Conservation (phyloP, 2,797 vertebrate genomes). For the Aplochiton taeniatus region DNA sequence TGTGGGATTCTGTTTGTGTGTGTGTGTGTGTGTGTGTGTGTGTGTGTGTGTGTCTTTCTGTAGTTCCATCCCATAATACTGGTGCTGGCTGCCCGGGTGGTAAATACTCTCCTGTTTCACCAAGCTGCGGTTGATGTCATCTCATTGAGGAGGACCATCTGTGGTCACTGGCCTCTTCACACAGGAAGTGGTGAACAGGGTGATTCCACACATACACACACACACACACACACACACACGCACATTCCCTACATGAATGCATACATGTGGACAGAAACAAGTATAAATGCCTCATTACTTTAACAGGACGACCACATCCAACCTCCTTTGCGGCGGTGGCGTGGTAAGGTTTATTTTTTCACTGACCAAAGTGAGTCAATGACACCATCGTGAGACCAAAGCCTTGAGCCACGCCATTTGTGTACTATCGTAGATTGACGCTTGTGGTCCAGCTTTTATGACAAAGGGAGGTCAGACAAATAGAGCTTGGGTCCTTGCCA, state of each 20-base stretch:
- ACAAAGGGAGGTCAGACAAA: too few species aligned
- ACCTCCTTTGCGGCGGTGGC: constrained; percentile 1
- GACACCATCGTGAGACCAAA: too few species aligned
- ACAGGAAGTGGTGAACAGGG: constrained; percentile 42
- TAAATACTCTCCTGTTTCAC: constrained; percentile 39
- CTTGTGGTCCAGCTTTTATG: too few species aligned
- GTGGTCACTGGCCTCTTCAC: constrained; percentile 54
- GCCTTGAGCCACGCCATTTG: too few species aligned
- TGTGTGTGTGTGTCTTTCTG: neutral
- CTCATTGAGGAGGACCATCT: constrained; percentile 13
- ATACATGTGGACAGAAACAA: neutral
- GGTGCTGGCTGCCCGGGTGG: constrained; percentile 25
- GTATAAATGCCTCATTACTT: too few species aligned
- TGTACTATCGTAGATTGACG: too few species aligned
- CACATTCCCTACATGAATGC: neutral
- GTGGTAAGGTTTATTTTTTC: neutral
- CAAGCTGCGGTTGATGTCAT: constrained; percentile 5
- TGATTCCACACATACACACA: constrained; percentile 16
- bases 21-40: constrained; percentile 14
- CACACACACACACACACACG: constrained; percentile 6
- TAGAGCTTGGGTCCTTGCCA: too few species aligned
- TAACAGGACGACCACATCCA: too few species aligned
- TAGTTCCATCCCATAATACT: constrained; percentile 11
- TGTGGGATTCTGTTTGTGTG: neutral
- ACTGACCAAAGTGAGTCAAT: too few species aligned